These are phyloP conservation scores for Orthosia incerta DNA, from an alignment of 2,888 invertebrate species.

Conservation along the genomic window DNA sequence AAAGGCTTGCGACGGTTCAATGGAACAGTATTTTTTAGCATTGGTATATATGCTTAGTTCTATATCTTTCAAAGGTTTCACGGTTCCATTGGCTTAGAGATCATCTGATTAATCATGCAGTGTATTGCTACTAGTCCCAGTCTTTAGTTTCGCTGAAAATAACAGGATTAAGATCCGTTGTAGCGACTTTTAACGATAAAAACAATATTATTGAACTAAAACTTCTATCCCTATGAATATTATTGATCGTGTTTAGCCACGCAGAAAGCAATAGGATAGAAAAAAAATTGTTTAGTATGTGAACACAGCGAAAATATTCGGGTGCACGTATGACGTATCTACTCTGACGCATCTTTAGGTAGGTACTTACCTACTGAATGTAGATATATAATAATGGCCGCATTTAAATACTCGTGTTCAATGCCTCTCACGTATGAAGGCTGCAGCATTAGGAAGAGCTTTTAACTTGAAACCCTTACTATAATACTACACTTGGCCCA, in stretches of 20 bases:
- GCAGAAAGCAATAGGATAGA: too few relatives aligned
- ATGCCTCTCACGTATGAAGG: constrained; percentile 12
- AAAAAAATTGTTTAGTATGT: too few relatives aligned
- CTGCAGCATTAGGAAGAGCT: constrained; percentile 10
- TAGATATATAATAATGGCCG: too few relatives aligned
- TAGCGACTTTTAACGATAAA: not conserved
- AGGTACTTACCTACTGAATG: too few relatives aligned
- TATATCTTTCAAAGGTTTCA: not conserved
- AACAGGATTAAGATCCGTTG: not conserved
- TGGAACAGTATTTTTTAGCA: not conserved
- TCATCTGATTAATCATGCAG: not conserved
- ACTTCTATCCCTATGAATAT: too few relatives aligned
- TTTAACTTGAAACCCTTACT: not conserved
- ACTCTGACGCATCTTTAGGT: too few relatives aligned
- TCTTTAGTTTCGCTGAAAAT: not conserved
- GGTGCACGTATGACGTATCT: too few relatives aligned
- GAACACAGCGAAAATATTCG: too few relatives aligned
- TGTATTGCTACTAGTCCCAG: too few relatives aligned
- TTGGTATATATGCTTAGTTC: not conserved
- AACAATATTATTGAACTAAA: not conserved
- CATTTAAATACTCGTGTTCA: constrained; percentile 1
- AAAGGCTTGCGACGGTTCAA: constrained; percentile 1
- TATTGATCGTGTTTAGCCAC: too few relatives aligned
- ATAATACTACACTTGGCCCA: not conserved
- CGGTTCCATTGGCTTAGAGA: not conserved